These are phyloP conservation scores for Scelioninae gen. 1 DNA, from an alignment of 2,888 invertebrate genomes.

Conservation along the genomic window DNA sequence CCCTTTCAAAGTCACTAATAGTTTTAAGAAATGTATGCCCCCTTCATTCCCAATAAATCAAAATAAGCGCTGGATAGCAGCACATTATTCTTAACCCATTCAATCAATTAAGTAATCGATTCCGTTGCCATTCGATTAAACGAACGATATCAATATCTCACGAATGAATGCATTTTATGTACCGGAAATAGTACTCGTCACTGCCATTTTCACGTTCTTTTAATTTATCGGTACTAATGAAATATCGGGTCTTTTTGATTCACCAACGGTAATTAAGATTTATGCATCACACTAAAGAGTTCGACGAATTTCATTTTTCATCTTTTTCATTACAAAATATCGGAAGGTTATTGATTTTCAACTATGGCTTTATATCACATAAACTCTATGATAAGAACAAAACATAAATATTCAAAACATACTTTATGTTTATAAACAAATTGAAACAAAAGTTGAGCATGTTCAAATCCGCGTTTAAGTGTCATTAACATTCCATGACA, in stretches of 20 bases:
- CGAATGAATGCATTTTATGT: constrained; percentile 43
- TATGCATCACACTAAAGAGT: constrained; percentile 8
- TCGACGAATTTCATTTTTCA: not conserved
- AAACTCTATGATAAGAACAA: no score
- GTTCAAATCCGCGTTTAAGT: no score
- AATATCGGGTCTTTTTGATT: constrained; percentile 17
- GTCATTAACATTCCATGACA: no score
- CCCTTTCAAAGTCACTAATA: not conserved
- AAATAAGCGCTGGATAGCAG: constrained; percentile 24
- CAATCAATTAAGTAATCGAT: constrained; percentile 49
- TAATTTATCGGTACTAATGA: constrained; percentile 21
- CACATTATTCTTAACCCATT: constrained; percentile 33
- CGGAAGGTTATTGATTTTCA: not conserved
- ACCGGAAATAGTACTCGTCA: constrained; percentile 45
- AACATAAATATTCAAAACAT: no score
- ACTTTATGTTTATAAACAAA: no score
- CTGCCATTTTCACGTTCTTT: constrained; percentile 43
- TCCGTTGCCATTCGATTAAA: constrained; percentile 23
- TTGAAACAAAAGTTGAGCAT: no score
- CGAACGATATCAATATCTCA: constrained; percentile 40
- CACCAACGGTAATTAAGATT: constrained; percentile 30
- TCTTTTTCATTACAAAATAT: not conserved
- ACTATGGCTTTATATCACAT: not conserved
- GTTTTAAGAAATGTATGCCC: constrained; percentile 20
- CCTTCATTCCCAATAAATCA: constrained; percentile 23